Evolutionary conservation across 2,888 invertebrate genomes (phyloP).

Genomic region (Arge pagana): DNA sequence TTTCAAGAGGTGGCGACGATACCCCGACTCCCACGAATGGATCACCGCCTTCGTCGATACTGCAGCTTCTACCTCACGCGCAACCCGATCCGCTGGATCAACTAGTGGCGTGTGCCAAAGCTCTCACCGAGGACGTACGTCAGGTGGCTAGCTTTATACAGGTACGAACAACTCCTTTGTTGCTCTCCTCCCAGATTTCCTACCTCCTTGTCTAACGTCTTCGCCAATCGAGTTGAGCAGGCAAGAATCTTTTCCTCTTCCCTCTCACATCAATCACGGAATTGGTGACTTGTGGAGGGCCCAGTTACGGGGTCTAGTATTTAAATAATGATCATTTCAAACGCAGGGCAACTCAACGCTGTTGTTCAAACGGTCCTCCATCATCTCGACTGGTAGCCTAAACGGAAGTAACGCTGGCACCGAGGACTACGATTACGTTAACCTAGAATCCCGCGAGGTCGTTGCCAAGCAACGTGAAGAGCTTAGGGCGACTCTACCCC

Average conservation of each 20-base stretch:
- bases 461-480: constrained; percentile 74
- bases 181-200: too few relatives aligned
- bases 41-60: constrained; percentile 56
- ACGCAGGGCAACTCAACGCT: constrained; percentile 80
- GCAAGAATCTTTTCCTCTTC: too few relatives aligned
- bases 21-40: constrained; percentile 60
- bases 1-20: constrained; percentile 61
- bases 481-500: constrained; percentile 73
- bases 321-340: too few relatives aligned
- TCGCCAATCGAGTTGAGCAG: too few relatives aligned
- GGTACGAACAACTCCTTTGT: constrained; percentile 35
- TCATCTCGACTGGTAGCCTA: constrained; percentile 50
- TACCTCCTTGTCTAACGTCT: too few relatives aligned
- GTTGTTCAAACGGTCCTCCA: constrained; percentile 70
- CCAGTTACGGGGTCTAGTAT: too few relatives aligned
- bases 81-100: constrained; percentile 84
- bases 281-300: too few relatives aligned
- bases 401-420: constrained; percentile 63
- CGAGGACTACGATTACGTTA: constrained; percentile 93
- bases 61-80: constrained; percentile 37
- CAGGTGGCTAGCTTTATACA: constrained; percentile 89
- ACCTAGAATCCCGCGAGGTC: constrained; percentile 76
- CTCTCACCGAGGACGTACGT: constrained; percentile 86
- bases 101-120: constrained; percentile 83
- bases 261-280: too few relatives aligned